These are phyloP conservation scores for Pachymerium ferrugineum DNA, from an alignment of 2,888 invertebrate genomes.

Conservation along the genomic window DNA sequence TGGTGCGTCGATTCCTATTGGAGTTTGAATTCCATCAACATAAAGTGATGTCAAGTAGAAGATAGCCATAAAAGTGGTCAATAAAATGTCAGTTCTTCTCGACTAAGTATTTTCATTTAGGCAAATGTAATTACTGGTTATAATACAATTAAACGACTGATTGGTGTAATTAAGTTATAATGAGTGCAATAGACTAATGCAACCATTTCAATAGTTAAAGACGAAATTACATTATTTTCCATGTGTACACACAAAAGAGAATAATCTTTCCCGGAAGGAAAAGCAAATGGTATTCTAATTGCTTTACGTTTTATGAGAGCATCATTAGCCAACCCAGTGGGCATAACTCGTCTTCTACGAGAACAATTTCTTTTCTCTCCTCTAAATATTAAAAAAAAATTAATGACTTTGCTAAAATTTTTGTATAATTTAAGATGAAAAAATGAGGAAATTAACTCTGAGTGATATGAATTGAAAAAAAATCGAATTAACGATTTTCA, in stretches of 20 bases:
- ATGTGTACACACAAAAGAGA: neutral
- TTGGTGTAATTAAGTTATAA: neutral
- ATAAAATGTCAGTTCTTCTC: neutral
- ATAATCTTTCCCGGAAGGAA: slow-evolving; percentile 15
- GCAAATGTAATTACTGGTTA: neutral
- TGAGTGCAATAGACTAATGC: neutral
- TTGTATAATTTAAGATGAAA: neutral
- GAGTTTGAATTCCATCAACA: too few relatives aligned
- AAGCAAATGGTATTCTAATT: neutral
- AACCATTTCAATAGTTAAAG: neutral
- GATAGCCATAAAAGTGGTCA: neutral
- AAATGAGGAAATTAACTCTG: neutral
- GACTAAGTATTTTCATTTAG: neutral
- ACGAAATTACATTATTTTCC: neutral
- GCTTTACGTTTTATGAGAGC: neutral
- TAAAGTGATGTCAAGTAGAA: neutral
- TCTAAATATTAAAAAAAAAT: neutral
- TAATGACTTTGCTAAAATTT: neutral
- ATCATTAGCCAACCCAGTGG: slow-evolving; percentile 1
- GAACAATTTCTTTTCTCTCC: neutral
- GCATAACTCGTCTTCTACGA: neutral
- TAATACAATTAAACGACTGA: neutral
- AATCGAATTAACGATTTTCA: neutral
- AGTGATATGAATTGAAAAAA: neutral
- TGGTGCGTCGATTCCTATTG: too few relatives aligned